Conservation (phyloP, 92 coral and sea anemone species). For the Epizoanthus ramosus region DNA sequence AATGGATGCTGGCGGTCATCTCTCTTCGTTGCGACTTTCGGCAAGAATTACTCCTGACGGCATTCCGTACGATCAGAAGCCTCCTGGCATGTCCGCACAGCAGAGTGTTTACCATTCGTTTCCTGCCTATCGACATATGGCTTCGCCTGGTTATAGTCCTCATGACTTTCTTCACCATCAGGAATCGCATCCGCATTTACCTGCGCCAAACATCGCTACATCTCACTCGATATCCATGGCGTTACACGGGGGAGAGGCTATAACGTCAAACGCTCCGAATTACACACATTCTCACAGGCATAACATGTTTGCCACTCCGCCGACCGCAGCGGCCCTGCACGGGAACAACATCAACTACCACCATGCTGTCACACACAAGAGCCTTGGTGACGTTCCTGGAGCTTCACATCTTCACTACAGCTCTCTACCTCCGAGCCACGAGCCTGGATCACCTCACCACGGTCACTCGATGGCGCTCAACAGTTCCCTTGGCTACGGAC, state of each 20-base stretch:
- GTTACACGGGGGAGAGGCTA: constrained; percentile 74
- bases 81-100: constrained; percentile 87
- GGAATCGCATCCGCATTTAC: constrained; percentile 78
- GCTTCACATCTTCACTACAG: constrained; percentile 79
- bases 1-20: constrained; percentile 82
- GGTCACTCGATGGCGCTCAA: constrained; percentile 83
- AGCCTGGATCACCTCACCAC: constrained; percentile 80
- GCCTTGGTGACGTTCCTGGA: constrained; percentile 71
- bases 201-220: constrained; percentile 70
- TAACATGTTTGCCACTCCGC: constrained; percentile 74
- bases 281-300: constrained; percentile 78
- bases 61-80: constrained; percentile 84
- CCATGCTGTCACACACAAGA: constrained; percentile 87
- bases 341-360: constrained; percentile 89
- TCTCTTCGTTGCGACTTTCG: constrained; percentile 83
- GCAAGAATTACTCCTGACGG: constrained; percentile 82
- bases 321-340: constrained; percentile 80
- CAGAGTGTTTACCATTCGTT: constrained; percentile 95
- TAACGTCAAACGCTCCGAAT: constrained; percentile 80
- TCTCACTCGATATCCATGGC: constrained; percentile 80
- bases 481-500: constrained; percentile 68
- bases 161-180: constrained; percentile 89
- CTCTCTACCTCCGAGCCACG: constrained; percentile 76
- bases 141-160: constrained; percentile 80
- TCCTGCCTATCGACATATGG: constrained; percentile 90